A percentile compares a stretch with the other conserved stretches of the same genome.
These are phyloP conservation scores for Hirtodrosophila trivittata DNA, from an alignment of 2,888 invertebrate genomes.

Conservation along the genomic window DNA sequence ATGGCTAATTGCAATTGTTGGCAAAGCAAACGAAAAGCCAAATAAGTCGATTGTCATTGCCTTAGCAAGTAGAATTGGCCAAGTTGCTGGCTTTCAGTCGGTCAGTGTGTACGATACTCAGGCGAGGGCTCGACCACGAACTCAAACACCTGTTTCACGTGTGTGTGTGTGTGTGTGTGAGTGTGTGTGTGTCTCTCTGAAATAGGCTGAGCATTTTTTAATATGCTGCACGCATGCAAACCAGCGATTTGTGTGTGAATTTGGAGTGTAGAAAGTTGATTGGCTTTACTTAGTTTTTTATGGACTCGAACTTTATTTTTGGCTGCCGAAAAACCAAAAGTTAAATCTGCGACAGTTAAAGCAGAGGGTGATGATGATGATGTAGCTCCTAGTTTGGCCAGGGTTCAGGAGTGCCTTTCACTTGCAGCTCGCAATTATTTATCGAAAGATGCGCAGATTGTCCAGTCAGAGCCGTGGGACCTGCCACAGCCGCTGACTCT, in stretches of 20 bases:
- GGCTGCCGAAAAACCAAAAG: constrained; percentile 29
- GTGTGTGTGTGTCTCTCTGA: constrained; percentile 13
- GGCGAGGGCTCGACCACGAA: constrained; percentile 20
- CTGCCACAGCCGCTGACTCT: background rate
- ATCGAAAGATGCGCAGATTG: constrained; percentile 55
- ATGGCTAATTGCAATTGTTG: constrained; percentile 68
- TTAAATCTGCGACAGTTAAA: constrained; percentile 36
- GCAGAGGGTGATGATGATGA: background rate
- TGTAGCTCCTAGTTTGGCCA: constrained; percentile 17
- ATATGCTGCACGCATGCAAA: constrained; percentile 80
- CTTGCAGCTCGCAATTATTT: constrained; percentile 54
- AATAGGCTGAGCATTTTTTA: constrained; percentile 74
- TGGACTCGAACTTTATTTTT: constrained; percentile 8
- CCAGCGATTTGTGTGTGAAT: constrained; percentile 66
- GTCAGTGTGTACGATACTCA: background rate
- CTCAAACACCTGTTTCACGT: constrained; percentile 46
- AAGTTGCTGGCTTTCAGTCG: constrained; percentile 25
- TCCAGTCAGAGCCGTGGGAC: constrained; percentile 11
- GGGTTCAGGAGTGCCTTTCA: constrained; percentile 57
- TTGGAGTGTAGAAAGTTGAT: constrained; percentile 76
- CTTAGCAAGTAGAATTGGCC: constrained; percentile 55
- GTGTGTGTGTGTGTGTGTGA: constrained; percentile 2
- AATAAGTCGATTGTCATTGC: constrained; percentile 71
- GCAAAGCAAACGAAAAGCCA: constrained; percentile 27
- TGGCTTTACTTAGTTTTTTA: constrained; percentile 56